phyloP scores from a whole-genome alignment of 2,113 vertebrate species.

The Antechinus stuartii region DNA sequence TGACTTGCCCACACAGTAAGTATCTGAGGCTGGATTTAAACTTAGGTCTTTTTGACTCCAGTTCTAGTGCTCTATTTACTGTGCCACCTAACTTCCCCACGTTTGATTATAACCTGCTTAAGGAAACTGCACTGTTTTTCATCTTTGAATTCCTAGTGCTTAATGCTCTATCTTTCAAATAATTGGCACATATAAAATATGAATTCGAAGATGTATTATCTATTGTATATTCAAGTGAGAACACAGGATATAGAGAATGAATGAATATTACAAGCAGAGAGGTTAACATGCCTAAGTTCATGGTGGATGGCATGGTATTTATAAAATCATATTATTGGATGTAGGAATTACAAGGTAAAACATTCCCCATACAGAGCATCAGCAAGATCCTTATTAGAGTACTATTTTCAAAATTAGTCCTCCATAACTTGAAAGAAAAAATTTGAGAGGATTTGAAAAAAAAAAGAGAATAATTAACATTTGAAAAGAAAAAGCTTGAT shows the following conservation, averaged over 20 bases:
- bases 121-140: not conserved
- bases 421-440: not conserved
- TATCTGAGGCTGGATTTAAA: no score
- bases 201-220: not conserved
- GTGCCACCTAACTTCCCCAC: no score
- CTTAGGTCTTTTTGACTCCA: no score
- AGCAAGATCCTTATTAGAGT: not conserved
- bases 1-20: no score
- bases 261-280: not conserved
- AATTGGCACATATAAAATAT: not conserved
- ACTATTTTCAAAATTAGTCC: not conserved
- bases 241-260: not conserved
- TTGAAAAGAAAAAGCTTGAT: no score
- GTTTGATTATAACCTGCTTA: not conserved
- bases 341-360: not conserved
- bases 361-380: not conserved
- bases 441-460: not conserved
- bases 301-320: not conserved
- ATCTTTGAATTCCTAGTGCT: not conserved
- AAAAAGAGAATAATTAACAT: not conserved
- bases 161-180: not conserved
- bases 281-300: not conserved
- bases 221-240: not conserved
- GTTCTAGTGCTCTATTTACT: no score
- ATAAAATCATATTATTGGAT: not conserved